phyloP scores from a whole-genome alignment of 2,113 vertebrate genomes.

The Entomyzon cyanotis region DNA sequence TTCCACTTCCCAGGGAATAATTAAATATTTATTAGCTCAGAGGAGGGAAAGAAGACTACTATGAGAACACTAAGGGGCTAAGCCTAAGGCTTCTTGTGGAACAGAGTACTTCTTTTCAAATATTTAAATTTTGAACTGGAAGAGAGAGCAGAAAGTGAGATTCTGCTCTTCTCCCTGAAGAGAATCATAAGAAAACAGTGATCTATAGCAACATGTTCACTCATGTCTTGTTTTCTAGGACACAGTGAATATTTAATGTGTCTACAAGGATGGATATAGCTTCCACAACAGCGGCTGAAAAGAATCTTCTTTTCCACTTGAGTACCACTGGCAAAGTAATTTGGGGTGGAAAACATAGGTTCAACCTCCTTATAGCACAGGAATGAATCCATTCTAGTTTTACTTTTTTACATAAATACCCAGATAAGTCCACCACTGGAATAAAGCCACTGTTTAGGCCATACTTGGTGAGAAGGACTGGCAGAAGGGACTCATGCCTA shows the following conservation, averaged over 20 bases:
- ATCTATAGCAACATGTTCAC: background rate
- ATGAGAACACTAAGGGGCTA: background rate
- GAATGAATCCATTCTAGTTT: background rate
- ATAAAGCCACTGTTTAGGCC: background rate
- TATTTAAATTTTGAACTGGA: constrained; percentile 1
- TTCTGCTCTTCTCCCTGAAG: background rate
- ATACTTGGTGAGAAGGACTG: background rate
- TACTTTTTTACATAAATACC: background rate
- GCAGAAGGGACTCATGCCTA: background rate
- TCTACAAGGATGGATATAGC: background rate
- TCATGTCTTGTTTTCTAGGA: background rate
- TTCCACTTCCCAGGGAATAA: background rate
- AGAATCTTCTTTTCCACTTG: background rate
- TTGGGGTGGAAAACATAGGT: background rate
- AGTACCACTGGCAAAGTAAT: background rate
- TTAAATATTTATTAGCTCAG: background rate
- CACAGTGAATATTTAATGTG: background rate
- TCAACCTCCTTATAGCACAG: background rate
- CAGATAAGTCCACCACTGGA: background rate
- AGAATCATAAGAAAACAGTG: background rate
- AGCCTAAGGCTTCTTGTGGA: background rate
- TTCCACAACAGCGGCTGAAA: background rate
- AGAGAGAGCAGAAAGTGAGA: background rate
- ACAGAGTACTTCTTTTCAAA: background rate
- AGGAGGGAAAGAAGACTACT: background rate